These are phyloP conservation scores for Caradrina kadenii DNA, from an alignment of 2,888 invertebrate genomes.

Conservation along the genomic window DNA sequence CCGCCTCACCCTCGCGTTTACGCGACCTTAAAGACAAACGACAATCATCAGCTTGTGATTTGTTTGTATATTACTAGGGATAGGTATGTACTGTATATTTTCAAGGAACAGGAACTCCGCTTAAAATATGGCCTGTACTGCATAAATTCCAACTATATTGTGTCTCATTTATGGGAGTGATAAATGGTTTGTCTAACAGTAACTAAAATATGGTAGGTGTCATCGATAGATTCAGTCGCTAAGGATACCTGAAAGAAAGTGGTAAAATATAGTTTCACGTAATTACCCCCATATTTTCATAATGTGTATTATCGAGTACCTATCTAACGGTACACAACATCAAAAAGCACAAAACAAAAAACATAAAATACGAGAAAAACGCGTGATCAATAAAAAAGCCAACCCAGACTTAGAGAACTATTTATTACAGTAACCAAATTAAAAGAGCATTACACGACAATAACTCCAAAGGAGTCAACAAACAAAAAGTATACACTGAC, in stretches of 20 bases:
- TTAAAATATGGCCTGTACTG: background rate
- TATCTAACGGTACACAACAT: constrained; percentile 19
- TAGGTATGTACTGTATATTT: background rate
- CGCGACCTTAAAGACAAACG: constrained; percentile 53
- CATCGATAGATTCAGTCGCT: too few relatives aligned
- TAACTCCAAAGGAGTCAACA: constrained; percentile 66
- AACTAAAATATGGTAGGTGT: too few relatives aligned
- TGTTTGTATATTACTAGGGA: constrained; percentile 31
- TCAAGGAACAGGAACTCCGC: background rate
- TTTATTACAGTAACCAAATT: constrained; percentile 72
- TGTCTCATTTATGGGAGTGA: too few relatives aligned
- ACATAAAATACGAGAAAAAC: constrained; percentile 34
- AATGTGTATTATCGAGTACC: background rate
- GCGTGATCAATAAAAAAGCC: constrained; percentile 51
- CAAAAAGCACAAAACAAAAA: constrained; percentile 28
- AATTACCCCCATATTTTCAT: background rate
- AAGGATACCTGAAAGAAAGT: too few relatives aligned
- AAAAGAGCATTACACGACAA: constrained; percentile 71
- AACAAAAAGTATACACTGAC: constrained; percentile 68
- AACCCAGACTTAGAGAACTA: constrained; percentile 42
- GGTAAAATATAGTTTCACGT: too few relatives aligned
- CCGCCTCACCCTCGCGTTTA: constrained; percentile 69
- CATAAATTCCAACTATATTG: too few relatives aligned
- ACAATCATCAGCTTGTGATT: constrained; percentile 56
- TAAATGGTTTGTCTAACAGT: too few relatives aligned